Evolutionary conservation across 2,797 vertebrate species (phyloP).

Genomic region (Aplochiton taeniatus): DNA sequence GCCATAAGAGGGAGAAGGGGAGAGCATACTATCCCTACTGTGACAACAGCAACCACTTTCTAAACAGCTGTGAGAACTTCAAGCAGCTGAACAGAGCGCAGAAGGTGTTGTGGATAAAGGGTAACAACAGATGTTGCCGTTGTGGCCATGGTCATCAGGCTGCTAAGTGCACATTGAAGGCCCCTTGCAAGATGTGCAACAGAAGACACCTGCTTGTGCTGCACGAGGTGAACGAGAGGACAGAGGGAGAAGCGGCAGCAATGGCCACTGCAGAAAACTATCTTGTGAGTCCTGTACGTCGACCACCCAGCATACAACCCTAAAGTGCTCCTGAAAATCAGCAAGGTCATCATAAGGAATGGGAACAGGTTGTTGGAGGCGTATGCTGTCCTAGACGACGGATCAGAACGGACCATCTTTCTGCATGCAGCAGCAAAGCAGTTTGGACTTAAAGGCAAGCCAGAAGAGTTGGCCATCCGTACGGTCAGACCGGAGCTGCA

Average conservation of each 20-base stretch:
- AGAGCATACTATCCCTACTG: constrained; percentile 16
- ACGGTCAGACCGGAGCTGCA: constrained; percentile 21
- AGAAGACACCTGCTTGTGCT: constrained; percentile 19
- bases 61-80: constrained; percentile 8
- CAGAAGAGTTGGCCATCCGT: constrained; percentile 16
- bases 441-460: not conserved
- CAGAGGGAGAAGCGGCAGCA: too few species aligned
- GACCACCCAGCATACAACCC: too few species aligned
- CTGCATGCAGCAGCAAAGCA: constrained; percentile 5
- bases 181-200: constrained; percentile 17
- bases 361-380: too few species aligned
- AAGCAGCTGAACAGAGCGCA: constrained; percentile 7
- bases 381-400: too few species aligned
- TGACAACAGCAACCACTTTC: constrained; percentile 3
- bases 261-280: too few species aligned
- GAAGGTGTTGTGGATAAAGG: constrained; percentile 28
- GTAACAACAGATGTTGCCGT: constrained; percentile 16
- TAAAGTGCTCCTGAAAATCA: too few species aligned
- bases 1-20: not conserved
- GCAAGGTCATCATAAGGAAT: too few species aligned
- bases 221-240: too few species aligned
- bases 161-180: constrained; percentile 19
- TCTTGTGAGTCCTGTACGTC: too few species aligned
- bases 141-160: constrained; percentile 24
- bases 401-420: constrained; percentile 18